These are phyloP conservation scores for Onychomys torridus DNA, from an alignment of 2,797 vertebrate genomes.

Conservation along the genomic window DNA sequence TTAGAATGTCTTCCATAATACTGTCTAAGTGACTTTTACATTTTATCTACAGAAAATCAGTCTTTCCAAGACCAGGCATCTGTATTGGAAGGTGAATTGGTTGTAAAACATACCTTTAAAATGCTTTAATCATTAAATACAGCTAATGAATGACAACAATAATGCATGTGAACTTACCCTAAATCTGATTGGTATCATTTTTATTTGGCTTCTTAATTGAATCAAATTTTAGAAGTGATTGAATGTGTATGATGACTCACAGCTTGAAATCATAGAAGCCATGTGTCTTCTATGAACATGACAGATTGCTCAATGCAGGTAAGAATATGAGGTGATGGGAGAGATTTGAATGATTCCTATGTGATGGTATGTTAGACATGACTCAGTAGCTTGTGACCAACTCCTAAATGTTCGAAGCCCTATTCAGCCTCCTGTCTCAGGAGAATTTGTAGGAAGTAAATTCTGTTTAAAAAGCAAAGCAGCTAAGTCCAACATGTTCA, in stretches of 20 bases:
- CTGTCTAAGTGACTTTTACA: constrained; percentile 83
- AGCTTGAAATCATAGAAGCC: constrained; percentile 59
- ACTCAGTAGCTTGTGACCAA: constrained; percentile 26
- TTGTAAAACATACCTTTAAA: constrained; percentile 79
- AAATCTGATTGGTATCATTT: constrained; percentile 69
- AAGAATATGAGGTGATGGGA: not conserved
- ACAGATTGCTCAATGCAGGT: not conserved
- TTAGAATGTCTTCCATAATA: constrained; percentile 64
- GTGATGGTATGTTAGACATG: not conserved
- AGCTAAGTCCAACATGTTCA: constrained; percentile 6
- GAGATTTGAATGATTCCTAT: not conserved
- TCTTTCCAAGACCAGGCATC: constrained; percentile 87
- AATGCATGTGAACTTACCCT: constrained; percentile 69
- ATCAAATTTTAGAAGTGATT: constrained; percentile 78
- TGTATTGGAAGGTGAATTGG: constrained; percentile 90
- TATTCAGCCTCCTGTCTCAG: not conserved
- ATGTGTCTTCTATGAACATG: not conserved
- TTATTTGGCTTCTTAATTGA: constrained; percentile 79
- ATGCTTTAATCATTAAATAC: constrained; percentile 76
- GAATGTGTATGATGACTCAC: constrained; percentile 64
- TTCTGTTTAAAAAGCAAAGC: constrained; percentile 55
- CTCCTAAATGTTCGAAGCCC: not conserved
- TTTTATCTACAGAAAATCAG: constrained; percentile 91
- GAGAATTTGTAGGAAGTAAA: constrained; percentile 11
- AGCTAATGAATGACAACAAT: constrained; percentile 78